Percentiles rank a stretch among this genome's conserved stretches.
phyloP scores from a whole-genome alignment of 2,888 invertebrate species.

The Scaptomyza parva region DNA sequence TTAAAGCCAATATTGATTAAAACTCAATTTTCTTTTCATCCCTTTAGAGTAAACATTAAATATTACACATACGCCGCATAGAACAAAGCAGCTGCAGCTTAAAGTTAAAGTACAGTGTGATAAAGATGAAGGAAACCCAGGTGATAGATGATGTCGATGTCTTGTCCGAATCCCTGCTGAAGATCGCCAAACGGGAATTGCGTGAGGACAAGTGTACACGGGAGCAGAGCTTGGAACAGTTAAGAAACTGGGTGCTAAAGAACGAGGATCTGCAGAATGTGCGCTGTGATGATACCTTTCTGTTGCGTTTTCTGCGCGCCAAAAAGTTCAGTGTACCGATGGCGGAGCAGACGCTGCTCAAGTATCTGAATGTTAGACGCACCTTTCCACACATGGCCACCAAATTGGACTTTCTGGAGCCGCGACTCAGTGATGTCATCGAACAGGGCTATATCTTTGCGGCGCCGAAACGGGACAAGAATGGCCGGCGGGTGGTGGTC shows the following conservation, averaged over 20 bases:
- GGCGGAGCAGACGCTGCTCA: slow-evolving; percentile 91
- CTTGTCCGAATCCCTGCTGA: slow-evolving; percentile 72
- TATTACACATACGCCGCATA: slow-evolving; percentile 41
- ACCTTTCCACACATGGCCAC: slow-evolving; percentile 88
- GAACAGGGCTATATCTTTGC: slow-evolving; percentile 90
- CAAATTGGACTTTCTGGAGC: slow-evolving; percentile 88
- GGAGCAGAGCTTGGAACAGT: slow-evolving; percentile 88
- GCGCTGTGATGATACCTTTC: slow-evolving; percentile 89
- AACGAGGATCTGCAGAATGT: slow-evolving; percentile 89
- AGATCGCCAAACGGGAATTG: slow-evolving; percentile 88
- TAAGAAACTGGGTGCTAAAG: slow-evolving; percentile 89
- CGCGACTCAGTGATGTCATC: slow-evolving; percentile 88
- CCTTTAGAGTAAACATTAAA: slow-evolving; percentile 4
- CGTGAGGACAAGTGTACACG: slow-evolving; percentile 88
- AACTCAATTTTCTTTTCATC: not conserved
- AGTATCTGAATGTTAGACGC: slow-evolving; percentile 90
- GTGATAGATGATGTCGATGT: slow-evolving; percentile 47
- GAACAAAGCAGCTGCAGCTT: slow-evolving; percentile 5
- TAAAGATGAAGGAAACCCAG: slow-evolving; percentile 62
- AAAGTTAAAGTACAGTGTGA: not conserved
- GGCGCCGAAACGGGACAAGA: slow-evolving; percentile 90
- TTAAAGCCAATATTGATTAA: not conserved
- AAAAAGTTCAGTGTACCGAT: slow-evolving; percentile 92
- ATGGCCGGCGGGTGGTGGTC: slow-evolving; percentile 91
- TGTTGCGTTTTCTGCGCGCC: slow-evolving; percentile 90